Base-by-base conservation (phyloP, 1,140 invertebrate species). In the Drosophila jambulina region DNA sequence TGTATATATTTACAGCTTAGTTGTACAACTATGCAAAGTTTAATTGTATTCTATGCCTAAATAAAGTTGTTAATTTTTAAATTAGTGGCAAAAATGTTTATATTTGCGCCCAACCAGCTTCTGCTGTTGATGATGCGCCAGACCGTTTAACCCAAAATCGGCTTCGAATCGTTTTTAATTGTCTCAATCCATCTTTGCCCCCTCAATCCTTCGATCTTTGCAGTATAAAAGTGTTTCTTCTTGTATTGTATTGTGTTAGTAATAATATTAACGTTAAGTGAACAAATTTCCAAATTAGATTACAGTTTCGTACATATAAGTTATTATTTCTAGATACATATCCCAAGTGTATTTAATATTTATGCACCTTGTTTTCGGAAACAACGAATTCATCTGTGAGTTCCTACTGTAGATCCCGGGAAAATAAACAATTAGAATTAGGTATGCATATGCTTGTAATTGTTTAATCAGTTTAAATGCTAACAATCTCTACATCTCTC, bases 401-500 rank as follows among this genome's bases (percentile, higher is more conserved):
- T 63, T 67, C 23, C 56, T 60, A 53, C 57, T 68, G 42, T 70
- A 46, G 59, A 70, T 40, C 43, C 53, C 46, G 29, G 36, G 17
- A 17, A 65, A 64, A 51, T 59, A 42, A 36, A 42, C 34, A 70
- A 57, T 62, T 42, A 59, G 57, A 72, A 70, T 62, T 56, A 63
- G 56, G 57, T 58, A 67, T 58, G 48, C 48, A 58, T 69, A 65
- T 42, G 21, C 42, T 58, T 69, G 49, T 42, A 75, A 79, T 59
- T 65, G 34, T 72, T 87, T 69, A 56, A 65, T 80, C 42, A 54
- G 72, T 78, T 90, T 91, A 84, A 87, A 84, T 77, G 74, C 87
- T 91, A 91, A 91, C 87, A 91, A 91, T 91, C 87, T 91, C 87
- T 91, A 91, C 87, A 61, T 87, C 87, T 91, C 87, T 91, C 87